Evolutionary conservation across 1,140 invertebrate species (phyloP), one percentile per base, ranked within the genome.

Genomic region (Caenorhabditis latens): DNA sequence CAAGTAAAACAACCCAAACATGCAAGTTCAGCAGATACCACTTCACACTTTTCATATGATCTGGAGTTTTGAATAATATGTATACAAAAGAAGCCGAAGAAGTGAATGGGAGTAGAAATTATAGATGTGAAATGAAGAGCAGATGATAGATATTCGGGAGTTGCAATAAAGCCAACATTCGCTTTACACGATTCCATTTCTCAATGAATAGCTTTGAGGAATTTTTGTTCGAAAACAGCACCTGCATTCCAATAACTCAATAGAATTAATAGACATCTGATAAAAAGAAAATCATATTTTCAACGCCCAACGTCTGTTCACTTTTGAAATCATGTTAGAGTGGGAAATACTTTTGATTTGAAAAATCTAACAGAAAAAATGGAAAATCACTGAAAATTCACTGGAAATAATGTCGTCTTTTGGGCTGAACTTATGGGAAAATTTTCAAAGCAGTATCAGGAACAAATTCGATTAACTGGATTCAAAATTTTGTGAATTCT

Each of bases 61-160:
- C 46, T 13, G 43, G 46, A 53, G 71, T 79, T 50, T 50, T 79
- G 9, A 16, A 48, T 4, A 79, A 24, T 16, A 79, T n/a, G n/a
- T n/a, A n/a, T 24, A 79, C 71, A 79, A 50, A 53, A 79, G 5
- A 79, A 50, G 4, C 46, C 71, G 11, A 79, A 50, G 24, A 43
- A 21, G 19, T 79, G 71, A 53, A 79, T 50, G 9, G 71, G 71
- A 9, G 71, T 79, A 11, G 65, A 16, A n/a, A 71, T 43, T 0
- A 71, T 46, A 32, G 65, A 16, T 16, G 19, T 19, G 8, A 19
- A 4, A 16, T 71, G 65, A 4, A 71, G 14, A 43, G 65, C 19
- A 8, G 8, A 43, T 6, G 65, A 14, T 43, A 71, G 14, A 71
- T 43, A 43, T 19, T 43, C 21, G 3, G 65, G 65, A 43, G 40